Conservation (phyloP, 2,113 vertebrate genomes). For the Gymnocephalus cernua region DNA sequence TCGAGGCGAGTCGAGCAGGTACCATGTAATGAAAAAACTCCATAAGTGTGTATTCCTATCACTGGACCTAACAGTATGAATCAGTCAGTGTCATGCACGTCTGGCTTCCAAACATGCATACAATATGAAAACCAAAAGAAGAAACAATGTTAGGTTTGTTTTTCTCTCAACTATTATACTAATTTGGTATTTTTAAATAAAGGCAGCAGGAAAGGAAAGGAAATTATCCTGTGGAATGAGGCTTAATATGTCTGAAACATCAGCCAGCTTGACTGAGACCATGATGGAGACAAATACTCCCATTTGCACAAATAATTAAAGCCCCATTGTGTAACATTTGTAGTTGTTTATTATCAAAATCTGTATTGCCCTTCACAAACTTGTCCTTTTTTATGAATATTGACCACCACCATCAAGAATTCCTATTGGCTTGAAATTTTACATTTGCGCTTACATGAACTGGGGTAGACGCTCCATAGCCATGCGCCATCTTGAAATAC, state of each 20-base stretch:
- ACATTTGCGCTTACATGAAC: no score
- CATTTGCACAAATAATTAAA: not conserved
- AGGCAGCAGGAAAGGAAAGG: not conserved
- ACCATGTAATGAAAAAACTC: no score
- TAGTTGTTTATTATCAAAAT: no score
- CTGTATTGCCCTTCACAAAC: no score
- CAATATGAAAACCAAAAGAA: conserved; percentile 34
- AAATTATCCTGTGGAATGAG: not conserved
- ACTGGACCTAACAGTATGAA: conserved; percentile 12
- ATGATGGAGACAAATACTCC: not conserved
- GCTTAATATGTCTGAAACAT: not conserved
- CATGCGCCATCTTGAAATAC: no score
- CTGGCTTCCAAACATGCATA: conserved; percentile 54
- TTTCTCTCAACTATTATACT: not conserved
- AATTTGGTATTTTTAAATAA: not conserved
- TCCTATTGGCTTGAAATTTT: no score
- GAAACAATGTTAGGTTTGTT: not conserved
- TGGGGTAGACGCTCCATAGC: no score
- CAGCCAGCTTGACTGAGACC: not conserved
- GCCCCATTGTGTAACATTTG: no score
- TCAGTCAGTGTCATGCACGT: conserved; percentile 40
- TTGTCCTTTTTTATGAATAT: no score
- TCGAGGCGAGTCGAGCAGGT: no score
- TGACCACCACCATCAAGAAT: no score
- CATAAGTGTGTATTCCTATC: not conserved